Percentiles rank a stretch among this genome's conserved stretches.
Evolutionary conservation across 2,113 vertebrate species (phyloP).

Genomic region (Vulpes lagopus): DNA sequence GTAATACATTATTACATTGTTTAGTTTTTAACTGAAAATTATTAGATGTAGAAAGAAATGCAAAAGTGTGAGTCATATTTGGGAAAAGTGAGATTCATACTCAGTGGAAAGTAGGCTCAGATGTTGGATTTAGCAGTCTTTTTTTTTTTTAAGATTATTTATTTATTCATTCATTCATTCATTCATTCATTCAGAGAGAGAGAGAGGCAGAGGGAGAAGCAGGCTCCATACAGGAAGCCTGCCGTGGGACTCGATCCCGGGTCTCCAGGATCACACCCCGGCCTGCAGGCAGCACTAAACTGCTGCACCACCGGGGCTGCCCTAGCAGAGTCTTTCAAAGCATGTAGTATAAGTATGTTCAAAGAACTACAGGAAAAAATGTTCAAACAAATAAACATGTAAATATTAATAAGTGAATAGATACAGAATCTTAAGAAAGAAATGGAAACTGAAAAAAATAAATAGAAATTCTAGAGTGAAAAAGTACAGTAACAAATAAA

Average conservation of each 20-base stretch:
- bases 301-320: too few relatives aligned
- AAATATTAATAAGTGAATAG: neutral
- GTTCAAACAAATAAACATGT: neutral
- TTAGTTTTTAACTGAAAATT: neutral
- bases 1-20: neutral
- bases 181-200: too few relatives aligned
- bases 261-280: too few relatives aligned
- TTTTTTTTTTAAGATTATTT: too few relatives aligned
- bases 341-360: neutral
- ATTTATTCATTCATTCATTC: fast-evolving
- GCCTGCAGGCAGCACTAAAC: too few relatives aligned
- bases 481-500: too few relatives aligned
- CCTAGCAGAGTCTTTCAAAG: neutral
- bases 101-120: neutral
- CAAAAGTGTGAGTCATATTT: neutral
- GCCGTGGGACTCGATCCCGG: too few relatives aligned
- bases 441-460: neutral
- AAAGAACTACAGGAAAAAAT: neutral
- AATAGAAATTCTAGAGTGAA: too few relatives aligned
- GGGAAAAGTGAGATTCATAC: neutral
- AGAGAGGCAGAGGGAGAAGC: too few relatives aligned
- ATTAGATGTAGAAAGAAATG: neutral
- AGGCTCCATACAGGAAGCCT: too few relatives aligned
- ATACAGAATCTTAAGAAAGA: neutral
- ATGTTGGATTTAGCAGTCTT: neutral